Evolutionary conservation across 2,797 vertebrate genomes (phyloP).

Genomic region (Pipistrellus pygmaeus): DNA sequence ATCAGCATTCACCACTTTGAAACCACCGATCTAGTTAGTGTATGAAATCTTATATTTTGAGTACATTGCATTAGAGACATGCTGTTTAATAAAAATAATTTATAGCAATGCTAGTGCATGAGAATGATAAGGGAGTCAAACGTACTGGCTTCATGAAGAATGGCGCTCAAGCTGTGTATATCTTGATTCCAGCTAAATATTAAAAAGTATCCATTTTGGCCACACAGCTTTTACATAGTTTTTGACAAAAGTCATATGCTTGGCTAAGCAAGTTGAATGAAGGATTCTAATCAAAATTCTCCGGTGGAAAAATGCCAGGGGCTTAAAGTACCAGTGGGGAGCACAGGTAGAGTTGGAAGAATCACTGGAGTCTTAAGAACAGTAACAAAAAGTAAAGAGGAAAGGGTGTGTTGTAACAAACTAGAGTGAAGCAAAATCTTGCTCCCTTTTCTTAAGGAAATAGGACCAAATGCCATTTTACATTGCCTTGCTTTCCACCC

Average conservation of each 20-base stretch:
- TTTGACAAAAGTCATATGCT: neutral
- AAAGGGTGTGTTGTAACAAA: slow-evolving; percentile 40
- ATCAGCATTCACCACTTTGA: neutral
- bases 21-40: neutral
- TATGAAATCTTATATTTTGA: neutral
- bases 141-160: neutral
- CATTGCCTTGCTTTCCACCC: slow-evolving; percentile 21
- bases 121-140: neutral
- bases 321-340: neutral
- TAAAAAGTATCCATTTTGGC: neutral
- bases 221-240: neutral
- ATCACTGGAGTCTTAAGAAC: neutral
- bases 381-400: slow-evolving; percentile 31
- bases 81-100: neutral
- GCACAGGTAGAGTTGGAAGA: neutral
- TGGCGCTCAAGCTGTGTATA: neutral
- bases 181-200: slow-evolving; percentile 1
- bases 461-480: slow-evolving; percentile 21
- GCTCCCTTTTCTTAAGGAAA: slow-evolving; percentile 51
- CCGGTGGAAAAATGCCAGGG: neutral
- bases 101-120: rapidly evolving
- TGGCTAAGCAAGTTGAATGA: neutral
- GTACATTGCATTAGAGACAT: neutral
- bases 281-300: neutral
- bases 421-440: slow-evolving; percentile 28